Percentiles rank a stretch among this genome's conserved stretches.
phyloP scores from a whole-genome alignment of 1,140 invertebrate species.

The Copidosoma floridanum region DNA sequence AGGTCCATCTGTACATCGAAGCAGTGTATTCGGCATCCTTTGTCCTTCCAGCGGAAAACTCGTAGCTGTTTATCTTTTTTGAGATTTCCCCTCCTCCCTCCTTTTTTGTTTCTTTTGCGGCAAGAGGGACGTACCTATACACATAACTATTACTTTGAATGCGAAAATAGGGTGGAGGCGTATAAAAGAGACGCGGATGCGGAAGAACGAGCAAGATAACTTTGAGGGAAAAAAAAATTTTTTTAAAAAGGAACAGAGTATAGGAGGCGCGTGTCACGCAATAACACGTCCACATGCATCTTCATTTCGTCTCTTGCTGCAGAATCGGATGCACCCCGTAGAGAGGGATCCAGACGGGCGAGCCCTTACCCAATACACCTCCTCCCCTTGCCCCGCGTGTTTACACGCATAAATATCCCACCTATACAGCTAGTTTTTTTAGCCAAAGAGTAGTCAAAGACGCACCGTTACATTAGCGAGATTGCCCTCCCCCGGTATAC shows the following conservation, averaged over 20 bases:
- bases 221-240: slow-evolving; percentile 3
- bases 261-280: neutral
- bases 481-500: slow-evolving; percentile 35
- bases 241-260: neutral
- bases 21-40: slow-evolving; percentile 32
- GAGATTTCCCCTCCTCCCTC: slow-evolving; percentile 40
- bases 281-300: no score
- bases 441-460: no score
- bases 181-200: slow-evolving; percentile 7
- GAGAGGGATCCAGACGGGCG: no score
- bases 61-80: slow-evolving; percentile 40
- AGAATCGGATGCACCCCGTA: slow-evolving; percentile 17
- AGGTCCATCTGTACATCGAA: no score
- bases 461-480: slow-evolving; percentile 49
- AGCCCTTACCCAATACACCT: no score
- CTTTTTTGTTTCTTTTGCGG: slow-evolving; percentile 23
- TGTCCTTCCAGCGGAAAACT: slow-evolving; percentile 42
- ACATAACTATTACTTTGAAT: no score
- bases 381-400: no score
- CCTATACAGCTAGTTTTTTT: no score
- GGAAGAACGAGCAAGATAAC: slow-evolving; percentile 15
- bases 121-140: neutral
- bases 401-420: no score
- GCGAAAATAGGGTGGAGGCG: no score
- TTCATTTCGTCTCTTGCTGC: no score